phyloP scores from a whole-genome alignment of 2,888 invertebrate genomes.

The Pteria penguin region DNA sequence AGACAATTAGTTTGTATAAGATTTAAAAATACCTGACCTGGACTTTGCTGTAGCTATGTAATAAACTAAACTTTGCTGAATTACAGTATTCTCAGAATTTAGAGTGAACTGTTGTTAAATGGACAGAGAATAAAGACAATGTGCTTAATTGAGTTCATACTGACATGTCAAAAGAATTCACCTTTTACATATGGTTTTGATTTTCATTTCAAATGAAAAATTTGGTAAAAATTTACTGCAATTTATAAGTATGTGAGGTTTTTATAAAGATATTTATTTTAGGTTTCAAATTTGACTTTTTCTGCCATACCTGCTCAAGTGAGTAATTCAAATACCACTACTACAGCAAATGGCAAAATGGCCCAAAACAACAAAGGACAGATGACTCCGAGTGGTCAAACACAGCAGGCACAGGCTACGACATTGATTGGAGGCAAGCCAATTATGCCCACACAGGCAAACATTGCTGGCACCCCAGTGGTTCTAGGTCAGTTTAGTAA shows the following conservation, averaged over 20 bases:
- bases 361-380: constrained; percentile 48
- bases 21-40: too few species aligned
- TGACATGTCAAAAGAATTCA: too few species aligned
- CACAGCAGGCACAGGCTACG: constrained; percentile 57
- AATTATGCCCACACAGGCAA: constrained; percentile 67
- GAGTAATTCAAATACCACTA: constrained; percentile 16
- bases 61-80: too few species aligned
- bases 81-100: too few species aligned
- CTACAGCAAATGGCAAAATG: constrained; percentile 22
- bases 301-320: constrained; percentile 30
- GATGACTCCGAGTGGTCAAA: constrained; percentile 37
- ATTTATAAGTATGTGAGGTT: not conserved
- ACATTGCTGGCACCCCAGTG: constrained; percentile 54
- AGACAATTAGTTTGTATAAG: too few species aligned
- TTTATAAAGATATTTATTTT: not conserved
- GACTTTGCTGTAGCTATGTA: too few species aligned
- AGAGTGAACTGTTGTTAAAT: too few species aligned
- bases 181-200: too few species aligned
- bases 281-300: constrained; percentile 17
- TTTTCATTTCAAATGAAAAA: too few species aligned
- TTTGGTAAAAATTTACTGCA: not conserved
- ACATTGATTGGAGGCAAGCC: constrained; percentile 73
- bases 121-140: too few species aligned
- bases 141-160: too few species aligned
- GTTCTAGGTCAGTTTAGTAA: constrained; percentile 71